Evolutionary conservation across 2,888 invertebrate genomes (phyloP).

Genomic region (Crematogaster levior): DNA sequence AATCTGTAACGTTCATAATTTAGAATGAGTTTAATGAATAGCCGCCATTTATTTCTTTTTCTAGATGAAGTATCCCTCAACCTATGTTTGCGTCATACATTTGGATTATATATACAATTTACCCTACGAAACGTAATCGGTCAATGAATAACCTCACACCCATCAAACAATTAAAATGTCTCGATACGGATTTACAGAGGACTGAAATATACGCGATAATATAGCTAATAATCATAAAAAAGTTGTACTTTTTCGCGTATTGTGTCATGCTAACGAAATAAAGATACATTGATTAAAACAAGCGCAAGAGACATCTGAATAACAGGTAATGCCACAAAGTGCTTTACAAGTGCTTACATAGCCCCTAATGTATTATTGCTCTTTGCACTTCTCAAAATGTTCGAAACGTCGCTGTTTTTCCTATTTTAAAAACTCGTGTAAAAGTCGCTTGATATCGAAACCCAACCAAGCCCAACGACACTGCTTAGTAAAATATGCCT

Average conservation of each 20-base stretch:
- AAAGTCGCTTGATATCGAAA: constrained; percentile 74
- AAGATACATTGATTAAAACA: constrained; percentile 39
- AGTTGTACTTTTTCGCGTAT: constrained; percentile 37
- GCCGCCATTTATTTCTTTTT: constrained; percentile 7
- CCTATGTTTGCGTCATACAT: constrained; percentile 24
- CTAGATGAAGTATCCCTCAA: constrained; percentile 47
- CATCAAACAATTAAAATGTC: constrained; percentile 39
- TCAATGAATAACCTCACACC: constrained; percentile 18
- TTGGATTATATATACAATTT: constrained; percentile 49
- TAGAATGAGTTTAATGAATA: background rate
- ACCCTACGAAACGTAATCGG: constrained; percentile 34
- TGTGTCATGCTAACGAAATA: constrained; percentile 49
- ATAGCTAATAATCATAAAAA: constrained; percentile 43
- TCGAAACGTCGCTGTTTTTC: constrained; percentile 65
- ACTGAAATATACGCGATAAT: constrained; percentile 35
- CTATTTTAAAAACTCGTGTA: constrained; percentile 72
- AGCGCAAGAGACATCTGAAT: constrained; percentile 47
- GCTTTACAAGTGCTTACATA: constrained; percentile 73
- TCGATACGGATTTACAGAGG: constrained; percentile 4
- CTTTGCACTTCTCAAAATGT: constrained; percentile 71
- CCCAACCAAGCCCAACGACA: constrained; percentile 65
- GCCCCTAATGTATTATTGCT: constrained; percentile 78
- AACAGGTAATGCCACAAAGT: constrained; percentile 78
- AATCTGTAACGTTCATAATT: constrained; percentile 11
- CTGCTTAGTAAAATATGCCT: constrained; percentile 51